Evolutionary conservation across 2,888 invertebrate species (phyloP), one percentile per base, ranked within the genome.

Genomic region (Mythimna pallens): DNA sequence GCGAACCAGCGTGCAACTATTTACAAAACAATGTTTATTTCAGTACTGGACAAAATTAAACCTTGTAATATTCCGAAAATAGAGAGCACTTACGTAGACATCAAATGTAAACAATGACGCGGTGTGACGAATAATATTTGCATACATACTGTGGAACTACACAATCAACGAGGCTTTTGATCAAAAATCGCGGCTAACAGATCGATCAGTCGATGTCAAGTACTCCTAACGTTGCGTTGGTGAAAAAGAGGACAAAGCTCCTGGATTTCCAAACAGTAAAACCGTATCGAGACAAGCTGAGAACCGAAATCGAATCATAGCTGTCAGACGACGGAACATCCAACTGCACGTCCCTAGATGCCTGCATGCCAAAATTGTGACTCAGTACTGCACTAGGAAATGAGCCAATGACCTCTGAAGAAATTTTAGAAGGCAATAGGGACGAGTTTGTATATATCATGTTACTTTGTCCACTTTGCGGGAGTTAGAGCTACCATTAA

Each of bases 1-100:
- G 82, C 50, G n/a, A 81, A 82, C 20, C 75, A 61, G 70, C 79
- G 66, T 71, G 74, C 63, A 75, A 65, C 12, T 84, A 81, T 85
- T 85, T 85, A 85, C 85, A 82, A 85, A 85, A 85, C 82, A 85
- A 80, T 76, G 69, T 68, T 69, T 83, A 85, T 85, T 85, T 85
- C 69, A 65, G 80, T 80, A 63, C 63, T 47, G 71, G 55, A 84
- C 75, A 43, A 61, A 85, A 74, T 80, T 82, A 85, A 76, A 80
- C 76, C 54, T 62, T 65, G 76, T 74, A 77, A 79, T 73, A 74
- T 69, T 75, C 74, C 65, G 61, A 72, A 85, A 85, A 83, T 85
- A 85, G 74, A 80, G 68, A 73, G 63, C 70, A 71, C 65, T 78
- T 80, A 74, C 76, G 86, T 85, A 68, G 73, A 75, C 65, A 78